Evolutionary conservation across 2,113 vertebrate species (phyloP), one percentile per base, ranked within the genome.

Genomic region (Tyrannus savana): DNA sequence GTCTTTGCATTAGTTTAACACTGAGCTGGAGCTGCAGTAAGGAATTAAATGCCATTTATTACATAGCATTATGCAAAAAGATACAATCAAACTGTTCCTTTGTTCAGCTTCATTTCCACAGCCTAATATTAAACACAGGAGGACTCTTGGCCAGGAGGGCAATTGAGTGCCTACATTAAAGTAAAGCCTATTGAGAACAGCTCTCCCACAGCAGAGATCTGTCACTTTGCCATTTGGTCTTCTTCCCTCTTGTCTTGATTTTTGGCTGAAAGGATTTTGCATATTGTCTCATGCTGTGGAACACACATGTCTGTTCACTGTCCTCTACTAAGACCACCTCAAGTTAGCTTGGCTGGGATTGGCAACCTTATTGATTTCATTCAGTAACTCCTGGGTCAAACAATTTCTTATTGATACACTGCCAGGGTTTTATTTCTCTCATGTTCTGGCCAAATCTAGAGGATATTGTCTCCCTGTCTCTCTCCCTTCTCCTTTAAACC

Each of bases 151-250:
- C 84, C 55, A 62, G 68, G n/a, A 64, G 73, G 12, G 59, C 1
- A 0, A n/a, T 77, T 91, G 84, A 84, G 2, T 64, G 84, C 56
- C 77, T 87, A 15, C 64, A 41, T n/a, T 81, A 66, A 87, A 92
- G 55, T 56, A 84, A 77, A 92, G 69, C 78, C 56, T 60, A 15
- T 74, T 92, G 83, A 94, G 91, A 92, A 58, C 46, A 85, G 89
- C 83, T 90, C 62, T 94, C 47, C 52, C 75, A 63, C 78, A 92
- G 89, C 71, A 85, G 86, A 7, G 1, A 66, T 78, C 74, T 95
- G 91, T 88, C 91, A 82, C 55, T 84, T 82, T 85, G 94, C 94
- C 95, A 95, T 82, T 93, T 90, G 94, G 67, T 86, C 76, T 72
- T 63, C 13, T 92, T 85, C 87, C 84, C 76, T 79, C 71, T 85